Base-by-base conservation (phyloP, 2,888 invertebrate species). In the Polymixis lichenea region DNA sequence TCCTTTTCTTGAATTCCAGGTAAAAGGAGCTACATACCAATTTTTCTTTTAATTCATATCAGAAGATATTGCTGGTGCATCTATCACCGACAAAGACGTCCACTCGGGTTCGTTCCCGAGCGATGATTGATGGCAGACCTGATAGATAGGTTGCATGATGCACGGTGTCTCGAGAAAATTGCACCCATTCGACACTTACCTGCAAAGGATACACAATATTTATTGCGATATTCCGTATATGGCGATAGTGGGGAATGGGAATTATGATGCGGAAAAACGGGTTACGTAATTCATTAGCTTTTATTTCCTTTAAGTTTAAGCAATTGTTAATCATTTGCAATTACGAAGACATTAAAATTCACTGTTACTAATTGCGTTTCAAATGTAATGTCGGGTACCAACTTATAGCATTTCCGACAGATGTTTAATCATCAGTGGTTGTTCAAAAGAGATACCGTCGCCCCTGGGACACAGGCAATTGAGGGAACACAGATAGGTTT, bases 141-240 rank as follows among this genome's bases (percentile, higher is more conserved):
- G 88, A 89, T 88, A 90, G 88, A 90, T 90, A 87, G 85, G 78
- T 88, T 67, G 87, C 82, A 86, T 88, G 89, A 88, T 87, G 89
- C 82, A 89, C 88, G 83, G 73, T 77, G 80, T 72, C 80, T 76
- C 75, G 82, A 80, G 84, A 80, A 90, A 90, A 92, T 91, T 90
- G 91, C 91, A 89, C 81, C 85, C 77, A 77, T 82, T 85, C 78
- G 75, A 85, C 87, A 89, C 92, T 92, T 90, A 91, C 89, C 89
- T 92, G 91, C 61, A 87, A 86, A 84, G 73, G 83, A 86, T 82
- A 82, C 70, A 78, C 46, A 74, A 85, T 85, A 81, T 86, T 85
- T 85, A 84, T 82, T 83, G 77, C 65, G 43, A 62, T 72, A 75
- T 78, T 75, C 67, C 71, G 46, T 78, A 68, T 72, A 81, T 19